phyloP scores from a whole-genome alignment of 1,140 invertebrate genomes.

The Grapholita molesta region DNA sequence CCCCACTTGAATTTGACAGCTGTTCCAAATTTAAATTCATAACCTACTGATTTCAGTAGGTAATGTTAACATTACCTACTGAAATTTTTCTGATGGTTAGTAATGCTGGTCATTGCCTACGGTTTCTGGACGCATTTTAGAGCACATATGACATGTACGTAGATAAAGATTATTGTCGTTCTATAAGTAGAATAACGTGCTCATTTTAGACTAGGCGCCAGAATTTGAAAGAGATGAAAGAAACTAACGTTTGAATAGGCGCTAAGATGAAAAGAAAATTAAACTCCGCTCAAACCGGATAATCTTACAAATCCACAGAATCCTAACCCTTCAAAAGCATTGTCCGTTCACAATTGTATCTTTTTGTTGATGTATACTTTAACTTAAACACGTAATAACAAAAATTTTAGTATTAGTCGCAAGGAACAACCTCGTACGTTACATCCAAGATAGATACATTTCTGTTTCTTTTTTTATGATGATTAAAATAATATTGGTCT shows the following conservation, averaged over 20 bases:
- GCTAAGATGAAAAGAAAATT: not conserved
- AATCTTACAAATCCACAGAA: not conserved
- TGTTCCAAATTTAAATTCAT: too few relatives aligned
- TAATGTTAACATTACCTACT: too few relatives aligned
- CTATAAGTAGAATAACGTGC: not conserved
- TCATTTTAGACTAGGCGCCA: not conserved
- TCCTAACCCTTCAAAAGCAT: not conserved
- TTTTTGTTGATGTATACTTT: not conserved
- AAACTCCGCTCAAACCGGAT: not conserved
- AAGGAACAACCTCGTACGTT: not conserved
- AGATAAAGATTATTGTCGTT: too few relatives aligned
- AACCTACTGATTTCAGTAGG: too few relatives aligned
- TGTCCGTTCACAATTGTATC: not conserved
- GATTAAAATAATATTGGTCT: not conserved
- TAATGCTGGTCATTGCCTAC: too few relatives aligned
- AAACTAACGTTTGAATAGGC: not conserved
- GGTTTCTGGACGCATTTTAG: too few relatives aligned
- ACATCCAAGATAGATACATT: not conserved
- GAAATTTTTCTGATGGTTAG: too few relatives aligned
- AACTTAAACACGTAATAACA: not conserved
- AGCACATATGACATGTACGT: too few relatives aligned
- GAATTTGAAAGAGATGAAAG: not conserved
- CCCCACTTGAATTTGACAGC: too few relatives aligned
- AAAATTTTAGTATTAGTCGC: not conserved
- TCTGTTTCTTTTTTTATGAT: too few relatives aligned